Percentiles rank a stretch among this genome's conserved stretches.
Conservation (phyloP, 2,797 vertebrate species). For the Anabacerthia variegaticeps region DNA sequence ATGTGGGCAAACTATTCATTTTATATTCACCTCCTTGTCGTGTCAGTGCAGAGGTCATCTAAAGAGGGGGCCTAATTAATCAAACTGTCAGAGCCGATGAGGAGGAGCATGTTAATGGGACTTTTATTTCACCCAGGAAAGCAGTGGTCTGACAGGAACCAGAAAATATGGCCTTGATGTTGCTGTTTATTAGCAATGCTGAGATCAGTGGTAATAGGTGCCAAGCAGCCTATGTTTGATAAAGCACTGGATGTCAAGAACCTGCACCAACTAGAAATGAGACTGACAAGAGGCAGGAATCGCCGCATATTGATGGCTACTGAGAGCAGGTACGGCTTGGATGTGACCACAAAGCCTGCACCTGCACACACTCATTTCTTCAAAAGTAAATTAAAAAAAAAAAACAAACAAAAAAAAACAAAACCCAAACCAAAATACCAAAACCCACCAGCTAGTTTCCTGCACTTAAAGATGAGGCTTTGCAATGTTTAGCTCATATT, state of each 20-base stretch:
- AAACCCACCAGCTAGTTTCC: background rate
- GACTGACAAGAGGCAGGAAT: slow-evolving; percentile 67
- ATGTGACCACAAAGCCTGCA: background rate
- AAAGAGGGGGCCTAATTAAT: slow-evolving; percentile 92
- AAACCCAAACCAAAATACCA: background rate
- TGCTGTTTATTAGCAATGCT: slow-evolving; percentile 86
- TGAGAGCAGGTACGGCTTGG: background rate
- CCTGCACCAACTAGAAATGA: slow-evolving; percentile 75
- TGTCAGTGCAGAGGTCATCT: slow-evolving; percentile 85
- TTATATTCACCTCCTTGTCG: slow-evolving; percentile 88
- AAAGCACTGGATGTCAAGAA: slow-evolving; percentile 80
- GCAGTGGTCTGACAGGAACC: slow-evolving; percentile 82
- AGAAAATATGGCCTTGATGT: slow-evolving; percentile 80
- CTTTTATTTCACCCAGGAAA: slow-evolving; percentile 92
- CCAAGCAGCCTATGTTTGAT: slow-evolving; percentile 84
- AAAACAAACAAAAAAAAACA: background rate
- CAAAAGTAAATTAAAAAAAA: background rate
- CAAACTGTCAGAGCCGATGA: slow-evolving; percentile 94
- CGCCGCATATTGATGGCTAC: background rate
- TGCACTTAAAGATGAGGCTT: background rate
- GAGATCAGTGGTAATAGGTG: slow-evolving; percentile 79
- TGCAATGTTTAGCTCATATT: background rate
- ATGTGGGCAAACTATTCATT: slow-evolving; percentile 81
- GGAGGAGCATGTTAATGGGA: slow-evolving; percentile 94
- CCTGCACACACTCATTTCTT: background rate